phyloP scores from a whole-genome alignment of 2,113 vertebrate species.

The Platycercus adscitus region DNA sequence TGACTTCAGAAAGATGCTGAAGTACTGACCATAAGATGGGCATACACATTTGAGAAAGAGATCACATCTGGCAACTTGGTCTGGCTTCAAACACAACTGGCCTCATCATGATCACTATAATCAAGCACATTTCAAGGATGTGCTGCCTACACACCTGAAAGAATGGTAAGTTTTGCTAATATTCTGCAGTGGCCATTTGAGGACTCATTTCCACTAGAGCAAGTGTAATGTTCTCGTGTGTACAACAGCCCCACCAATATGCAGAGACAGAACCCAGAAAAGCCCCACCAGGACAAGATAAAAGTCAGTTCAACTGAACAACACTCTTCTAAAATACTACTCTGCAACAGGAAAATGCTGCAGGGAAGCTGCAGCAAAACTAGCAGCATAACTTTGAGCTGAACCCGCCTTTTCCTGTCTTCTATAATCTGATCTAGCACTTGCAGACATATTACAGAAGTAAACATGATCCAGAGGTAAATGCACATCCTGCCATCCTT shows the following conservation, averaged over 20 bases:
- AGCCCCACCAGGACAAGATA: neutral
- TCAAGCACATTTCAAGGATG: neutral
- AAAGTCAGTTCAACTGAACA: neutral
- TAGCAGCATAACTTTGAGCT: neutral
- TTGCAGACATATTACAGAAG: slow-evolving; percentile 24
- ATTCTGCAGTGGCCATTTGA: neutral
- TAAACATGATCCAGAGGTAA: slow-evolving; percentile 42
- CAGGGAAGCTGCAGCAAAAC: slow-evolving; percentile 1
- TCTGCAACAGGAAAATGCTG: neutral
- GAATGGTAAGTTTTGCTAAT: neutral
- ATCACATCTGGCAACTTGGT: neutral
- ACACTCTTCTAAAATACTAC: neutral
- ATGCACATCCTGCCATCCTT: neutral
- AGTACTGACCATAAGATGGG: neutral
- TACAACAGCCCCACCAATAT: neutral
- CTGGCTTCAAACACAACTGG: neutral
- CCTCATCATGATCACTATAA: neutral
- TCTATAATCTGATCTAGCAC: slow-evolving; percentile 60
- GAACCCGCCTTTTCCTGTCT: slow-evolving; percentile 69
- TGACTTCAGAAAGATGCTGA: neutral
- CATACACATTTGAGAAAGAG: neutral
- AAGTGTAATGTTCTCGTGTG: neutral
- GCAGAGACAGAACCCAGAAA: neutral
- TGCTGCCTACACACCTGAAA: neutral
- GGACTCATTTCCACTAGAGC: neutral